Conservation (phyloP, 2,113 vertebrate species). For the Oreochromis spilurus region DNA sequence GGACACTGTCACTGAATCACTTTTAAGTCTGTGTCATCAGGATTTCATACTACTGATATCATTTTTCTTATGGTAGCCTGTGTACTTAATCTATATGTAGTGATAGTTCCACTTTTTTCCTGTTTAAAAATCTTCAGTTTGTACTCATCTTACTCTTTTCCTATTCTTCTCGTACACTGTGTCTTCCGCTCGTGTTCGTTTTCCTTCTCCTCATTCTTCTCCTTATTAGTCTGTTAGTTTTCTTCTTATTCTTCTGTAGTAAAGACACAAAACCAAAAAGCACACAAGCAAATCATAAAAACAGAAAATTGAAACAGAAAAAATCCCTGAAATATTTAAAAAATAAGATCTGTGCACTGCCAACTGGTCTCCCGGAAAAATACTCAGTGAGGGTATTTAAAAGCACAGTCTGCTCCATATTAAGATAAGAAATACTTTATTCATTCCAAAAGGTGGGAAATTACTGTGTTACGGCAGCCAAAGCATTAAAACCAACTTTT, state of each 20-base stretch:
- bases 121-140: background rate
- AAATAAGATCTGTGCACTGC: background rate
- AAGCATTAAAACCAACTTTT: background rate
- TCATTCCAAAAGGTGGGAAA: background rate
- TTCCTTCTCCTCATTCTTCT: background rate
- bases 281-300: background rate
- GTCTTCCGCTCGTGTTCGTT: fast-evolving
- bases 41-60: constrained; percentile 1
- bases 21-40: constrained; percentile 14
- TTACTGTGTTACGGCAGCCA: background rate
- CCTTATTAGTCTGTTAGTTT: background rate
- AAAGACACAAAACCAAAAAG: background rate
- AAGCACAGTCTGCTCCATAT: background rate
- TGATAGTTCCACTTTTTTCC: background rate
- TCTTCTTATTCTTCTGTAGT: background rate
- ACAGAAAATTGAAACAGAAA: background rate
- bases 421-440: background rate
- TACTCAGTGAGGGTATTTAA: background rate
- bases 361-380: background rate
- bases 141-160: background rate
- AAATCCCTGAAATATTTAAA: background rate
- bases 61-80: background rate
- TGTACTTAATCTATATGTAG: background rate
- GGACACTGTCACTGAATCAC: constrained; percentile 34
- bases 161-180: background rate